Percentiles rank a stretch among this genome's conserved stretches.
Evolutionary conservation across 2,888 invertebrate species (phyloP).

Genomic region (Mellilla xanthometata): DNA sequence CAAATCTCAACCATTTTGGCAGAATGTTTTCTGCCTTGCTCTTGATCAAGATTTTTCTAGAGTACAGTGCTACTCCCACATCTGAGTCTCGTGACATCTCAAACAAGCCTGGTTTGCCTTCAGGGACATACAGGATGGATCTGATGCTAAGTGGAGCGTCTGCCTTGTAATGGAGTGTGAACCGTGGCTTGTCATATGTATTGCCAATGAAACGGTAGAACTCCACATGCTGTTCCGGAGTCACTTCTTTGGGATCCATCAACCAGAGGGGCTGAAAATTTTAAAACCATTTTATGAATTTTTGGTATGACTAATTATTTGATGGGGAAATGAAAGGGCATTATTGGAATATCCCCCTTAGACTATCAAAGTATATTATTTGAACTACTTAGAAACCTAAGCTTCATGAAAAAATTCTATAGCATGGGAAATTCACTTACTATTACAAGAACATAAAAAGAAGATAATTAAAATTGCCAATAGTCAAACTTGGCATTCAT

Average conservation of each 20-base stretch:
- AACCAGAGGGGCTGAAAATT: constrained; percentile 92
- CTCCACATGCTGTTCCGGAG: constrained; percentile 92
- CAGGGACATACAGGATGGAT: constrained; percentile 96
- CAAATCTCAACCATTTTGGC: constrained; percentile 97
- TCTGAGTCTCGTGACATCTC: constrained; percentile 94
- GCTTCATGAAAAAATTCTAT: no score
- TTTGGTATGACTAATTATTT: no score
- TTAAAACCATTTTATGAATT: constrained; percentile 3
- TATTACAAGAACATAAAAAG: no score
- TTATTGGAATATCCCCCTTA: no score
- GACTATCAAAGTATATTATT: no score
- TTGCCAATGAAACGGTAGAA: constrained; percentile 96
- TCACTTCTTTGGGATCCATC: constrained; percentile 94
- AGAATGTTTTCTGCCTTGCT: constrained; percentile 94
- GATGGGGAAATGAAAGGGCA: no score
- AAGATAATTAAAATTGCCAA: no score
- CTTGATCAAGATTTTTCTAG: constrained; percentile 96
- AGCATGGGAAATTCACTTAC: no score
- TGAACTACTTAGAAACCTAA: no score
- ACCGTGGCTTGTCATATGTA: constrained; percentile 93
- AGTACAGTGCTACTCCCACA: constrained; percentile 94
- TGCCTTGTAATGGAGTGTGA: constrained; percentile 95
- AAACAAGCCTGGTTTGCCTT: constrained; percentile 95
- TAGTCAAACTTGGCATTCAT: no score
- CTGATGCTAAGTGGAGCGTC: constrained; percentile 96